Percentiles rank a stretch among this genome's conserved stretches.
These are phyloP conservation scores for Cremastinae sp. DNA, from an alignment of 2,888 invertebrate species.

Conservation along the genomic window DNA sequence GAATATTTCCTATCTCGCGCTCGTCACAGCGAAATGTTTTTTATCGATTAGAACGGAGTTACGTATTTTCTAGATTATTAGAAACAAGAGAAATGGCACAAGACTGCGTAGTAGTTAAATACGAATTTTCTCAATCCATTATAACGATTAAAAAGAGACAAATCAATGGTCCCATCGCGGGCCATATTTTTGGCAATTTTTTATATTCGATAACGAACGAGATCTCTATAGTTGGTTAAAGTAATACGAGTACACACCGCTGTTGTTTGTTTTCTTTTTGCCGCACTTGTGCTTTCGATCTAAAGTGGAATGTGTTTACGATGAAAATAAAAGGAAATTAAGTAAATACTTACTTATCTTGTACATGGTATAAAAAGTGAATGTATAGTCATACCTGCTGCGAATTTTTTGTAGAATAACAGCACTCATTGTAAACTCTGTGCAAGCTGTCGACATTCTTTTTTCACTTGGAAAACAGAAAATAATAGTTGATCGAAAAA, in stretches of 20 bases:
- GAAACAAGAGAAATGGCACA: not conserved
- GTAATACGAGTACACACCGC: slow-evolving; percentile 8
- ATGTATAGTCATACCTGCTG: slow-evolving; percentile 39
- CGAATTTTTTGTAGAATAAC: slow-evolving; percentile 56
- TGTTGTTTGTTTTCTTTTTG: slow-evolving; percentile 16
- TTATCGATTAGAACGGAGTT: too few species aligned
- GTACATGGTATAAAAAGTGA: slow-evolving; percentile 36
- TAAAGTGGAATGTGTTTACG: slow-evolving; percentile 25
- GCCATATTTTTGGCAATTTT: slow-evolving; percentile 72
- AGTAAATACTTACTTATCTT: slow-evolving; percentile 8
- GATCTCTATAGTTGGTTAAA: slow-evolving; percentile 23
- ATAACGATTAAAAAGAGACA: not conserved
- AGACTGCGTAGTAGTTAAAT: too few species aligned
- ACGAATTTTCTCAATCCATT: not conserved
- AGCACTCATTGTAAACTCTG: slow-evolving; percentile 75
- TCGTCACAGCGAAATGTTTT: too few species aligned
- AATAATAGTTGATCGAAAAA: not conserved
- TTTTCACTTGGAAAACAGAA: slow-evolving; percentile 20
- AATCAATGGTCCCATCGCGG: slow-evolving; percentile 48
- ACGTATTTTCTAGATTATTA: not conserved
- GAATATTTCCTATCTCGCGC: too few species aligned
- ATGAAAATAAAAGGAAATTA: not conserved
- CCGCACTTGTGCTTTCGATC: slow-evolving; percentile 40
- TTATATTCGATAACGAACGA: slow-evolving; percentile 57
- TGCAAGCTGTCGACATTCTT: slow-evolving; percentile 70